These are phyloP conservation scores for Xylophagus ater DNA, from an alignment of 2,888 invertebrate genomes.

Conservation along the genomic window DNA sequence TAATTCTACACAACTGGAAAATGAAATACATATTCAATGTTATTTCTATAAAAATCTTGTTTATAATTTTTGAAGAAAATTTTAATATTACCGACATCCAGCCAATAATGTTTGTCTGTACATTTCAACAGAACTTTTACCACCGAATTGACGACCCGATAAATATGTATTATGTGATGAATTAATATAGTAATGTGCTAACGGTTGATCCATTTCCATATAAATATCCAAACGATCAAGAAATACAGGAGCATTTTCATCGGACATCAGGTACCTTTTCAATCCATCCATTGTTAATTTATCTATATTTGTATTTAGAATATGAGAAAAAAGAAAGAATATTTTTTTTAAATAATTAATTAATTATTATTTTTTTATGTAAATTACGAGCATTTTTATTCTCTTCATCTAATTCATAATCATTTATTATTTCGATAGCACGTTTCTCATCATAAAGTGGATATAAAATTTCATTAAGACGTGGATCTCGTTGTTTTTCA, in stretches of 20 bases:
- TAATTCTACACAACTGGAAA: conserved; percentile 80
- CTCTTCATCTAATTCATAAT: conserved; percentile 80
- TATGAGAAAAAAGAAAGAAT: neutral
- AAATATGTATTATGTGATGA: conserved; percentile 95
- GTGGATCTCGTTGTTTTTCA: conserved; percentile 95
- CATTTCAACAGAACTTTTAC: conserved; percentile 97
- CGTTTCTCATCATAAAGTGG: conserved; percentile 93
- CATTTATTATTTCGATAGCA: conserved; percentile 82
- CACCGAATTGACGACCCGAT: conserved; percentile 92
- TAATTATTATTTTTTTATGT: neutral
- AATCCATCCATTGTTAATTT: conserved; percentile 89
- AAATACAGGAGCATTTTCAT: conserved; percentile 99
- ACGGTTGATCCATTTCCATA: conserved; percentile 98
- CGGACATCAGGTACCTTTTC: conserved; percentile 97
- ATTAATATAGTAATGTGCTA: conserved; percentile 98
- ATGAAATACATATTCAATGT: neutral
- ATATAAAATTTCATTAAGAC: conserved; percentile 96
- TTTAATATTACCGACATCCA: conserved; percentile 70
- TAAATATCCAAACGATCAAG: conserved; percentile 94
- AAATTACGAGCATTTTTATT: conserved; percentile 39
- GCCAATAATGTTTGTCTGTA: conserved; percentile 93
- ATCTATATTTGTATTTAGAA: conserved; percentile 50
- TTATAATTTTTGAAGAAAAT: neutral
- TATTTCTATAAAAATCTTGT: neutral
- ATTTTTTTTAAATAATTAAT: neutral